Base-by-base conservation (phyloP, 2,797 vertebrate species). In the Neomorphus geoffroyi region DNA sequence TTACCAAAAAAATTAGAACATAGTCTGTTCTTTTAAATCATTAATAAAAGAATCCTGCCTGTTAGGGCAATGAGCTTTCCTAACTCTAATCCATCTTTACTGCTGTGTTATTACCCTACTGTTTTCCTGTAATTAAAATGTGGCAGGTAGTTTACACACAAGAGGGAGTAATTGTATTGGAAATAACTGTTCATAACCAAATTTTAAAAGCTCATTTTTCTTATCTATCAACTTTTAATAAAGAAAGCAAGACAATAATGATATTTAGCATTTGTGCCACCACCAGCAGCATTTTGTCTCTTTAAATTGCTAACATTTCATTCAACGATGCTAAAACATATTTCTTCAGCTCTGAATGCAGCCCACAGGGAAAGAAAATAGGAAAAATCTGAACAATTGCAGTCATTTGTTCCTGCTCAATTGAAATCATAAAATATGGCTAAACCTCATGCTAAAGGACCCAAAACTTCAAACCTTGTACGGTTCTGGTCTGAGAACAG, bases 61-160 rank as follows among this genome's bases (percentile, higher is more conserved):
- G 81, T 91, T 93, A 95, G 48, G 32, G 74, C 78, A 92, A 94
- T 50, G 88, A 92, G 80, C 62, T 88, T 95, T 91, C 73, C 86
- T 90, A 86, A 91, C 85, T 92, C 84, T 82, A 77, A 95, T 96
- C 84, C 90, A 88, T 95, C 96, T 96, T 95, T 90, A 89, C 51
- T 85, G 84, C 64, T 86, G 53, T 26, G 84, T 92, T 96, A 91
- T 94, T 96, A 86, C 72, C 80, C 72, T 86, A 92, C 78, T 80
- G 82, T 83, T 96, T 93, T 94, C 75, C 70, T 88, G 81, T 95
- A 97, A 98, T 97, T 98, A 97, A 97, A 97, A 97, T 86, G 78
- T 94, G 92, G 87, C 96, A 97, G 95, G 94, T 96, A 97, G 96
- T 74, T 97, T 96, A 96, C 96, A 97, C 92, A 97, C 84, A 96